Base-by-base conservation (phyloP, 2,113 vertebrate species). In the Melanotaenia duboulayi region DNA sequence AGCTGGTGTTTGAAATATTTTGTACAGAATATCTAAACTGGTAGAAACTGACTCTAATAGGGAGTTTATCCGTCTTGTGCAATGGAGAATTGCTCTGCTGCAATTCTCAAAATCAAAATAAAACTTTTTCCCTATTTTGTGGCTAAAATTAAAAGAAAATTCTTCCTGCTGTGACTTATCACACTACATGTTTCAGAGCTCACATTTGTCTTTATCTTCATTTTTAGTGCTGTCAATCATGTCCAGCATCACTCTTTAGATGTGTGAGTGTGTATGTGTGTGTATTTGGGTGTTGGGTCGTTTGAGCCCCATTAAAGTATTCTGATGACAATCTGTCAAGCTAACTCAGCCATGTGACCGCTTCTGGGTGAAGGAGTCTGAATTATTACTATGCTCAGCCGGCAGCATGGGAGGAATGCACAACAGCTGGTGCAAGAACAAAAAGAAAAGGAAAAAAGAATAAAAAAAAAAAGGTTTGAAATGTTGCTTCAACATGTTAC, bases 271-370 rank as follows among this genome's bases (percentile, higher is more conserved):
- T 13, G n/a, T 64, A 39, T 54, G 50, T 55, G 46, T 63, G 20
- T 58, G 22, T 52, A 32, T 16, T 20, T 14, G n/a, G n/a, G 24
- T 57, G 25, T 35, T 9, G 8, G 8, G 7, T 35, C 4, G 37
- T 25, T 35, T 73, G 76, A 85, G 87, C 84, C 87, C 77, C 69
- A 91, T 93, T 93, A 91, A 84, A 79, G 76, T 73, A 83, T 87
- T 87, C 66, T 86, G 86, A 90, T 92, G 88, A 90, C 87, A 91
- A 68, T 89, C 89, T 91, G 91, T 91, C 90, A 92, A 83, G 85
- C 80, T 80, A 86, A 92, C 80, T 88, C 86, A 89, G 81, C 80
- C 85, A 83, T 89, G 65, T 79, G 86, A 83, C 76, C 57, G 7
- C 46, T 13, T 66, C 65, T 48, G 82, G 54, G 74, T 63, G 78